Evolutionary conservation across 1,140 invertebrate species (phyloP), one percentile per base, ranked within the genome.

Genomic region (Caerostris extrusa): DNA sequence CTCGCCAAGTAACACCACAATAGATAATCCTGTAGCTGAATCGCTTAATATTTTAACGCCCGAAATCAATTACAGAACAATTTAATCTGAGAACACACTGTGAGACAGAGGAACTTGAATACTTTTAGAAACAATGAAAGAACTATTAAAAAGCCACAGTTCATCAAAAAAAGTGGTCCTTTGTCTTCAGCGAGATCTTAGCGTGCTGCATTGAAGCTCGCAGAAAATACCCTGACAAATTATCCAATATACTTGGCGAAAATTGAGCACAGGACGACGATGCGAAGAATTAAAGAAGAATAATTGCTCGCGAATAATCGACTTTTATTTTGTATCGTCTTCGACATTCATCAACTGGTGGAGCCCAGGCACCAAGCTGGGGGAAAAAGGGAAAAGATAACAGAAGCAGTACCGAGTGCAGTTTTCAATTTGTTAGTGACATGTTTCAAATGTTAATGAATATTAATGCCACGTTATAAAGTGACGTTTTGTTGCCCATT

Each of bases 361-460:
- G 69, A 34, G 69, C 69, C n/a, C n/a, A n/a, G n/a, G n/a, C n/a
- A n/a, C n/a, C n/a, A n/a, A n/a, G n/a, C n/a, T n/a, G 34, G 34
- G 0, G 34, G 34, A 34, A 34, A 34, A 34, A 67, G 61, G n/a
- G 61, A n/a, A 67, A 67, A 67, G 61, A 67, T 14, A 67, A 77
- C 34, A 77, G 34, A 77, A 77, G 69, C 69, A 34, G 34, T 34
- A 34, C 34, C 19, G 64, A 87, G 85, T 64, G 85, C 60, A 64
- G 85, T n/a, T 64, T 87, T 87, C 85, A 87, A 87, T 87, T 87
- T 87, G 85, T 87, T 87, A 87, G 85, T 58, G 85, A 87, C 85
- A 64, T 87, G 57, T 87, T 87, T 87, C 85, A 87, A 64, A 57
- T 87, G 85, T 87, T 87, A 87, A 87, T 87, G 85, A 87, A 87